Base-by-base conservation (phyloP, 92 coral and sea anemone species). In the Porites divaricata region DNA sequence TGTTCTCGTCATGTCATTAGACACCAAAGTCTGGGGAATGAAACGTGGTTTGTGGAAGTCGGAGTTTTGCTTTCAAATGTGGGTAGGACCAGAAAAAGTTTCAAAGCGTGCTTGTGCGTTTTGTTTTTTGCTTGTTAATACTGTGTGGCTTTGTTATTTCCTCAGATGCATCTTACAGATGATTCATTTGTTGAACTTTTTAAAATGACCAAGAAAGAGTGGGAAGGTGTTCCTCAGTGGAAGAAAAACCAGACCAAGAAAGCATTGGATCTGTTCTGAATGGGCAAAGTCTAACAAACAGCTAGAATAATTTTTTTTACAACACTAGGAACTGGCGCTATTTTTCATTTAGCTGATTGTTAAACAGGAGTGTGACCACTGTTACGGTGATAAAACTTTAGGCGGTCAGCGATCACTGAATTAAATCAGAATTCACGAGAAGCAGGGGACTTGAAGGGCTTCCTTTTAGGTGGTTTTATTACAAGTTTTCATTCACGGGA, bases 171-270 rank as follows among this genome's bases (percentile, higher is more conserved):
- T 75, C 70, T 87, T 48, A 64, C 70, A 19, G 95, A 91, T 25
- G 83, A 49, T 17, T 78, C 76, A 75, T 93, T 93, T 72, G 67
- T 83, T 48, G 16, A 57, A 11, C 70, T 89, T 15, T 91, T 93
- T 75, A 69, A 80, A 71, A 91, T 93, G 91, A 72, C 95, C 53
- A 85, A 81, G 65, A 73, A 74, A 49, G 89, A 81, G 1, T 93
- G 88, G 88, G 73, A 71, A 24, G 48, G 51, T 45, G 59, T 72
- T 10, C 90, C 96, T 2, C 63, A 79, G 24, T 93, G 96, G 96
- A 91, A 85, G 67, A 91, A 88, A 62, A 84, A 87, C 48, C 75
- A 91, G 9, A 58, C 20, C 53, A 93, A 93, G 85, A 88, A 91
- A 53, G 23, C 4, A n/a, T 58, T 48, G n/a, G 82, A 89, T 17